Base-by-base conservation (phyloP, 1,140 invertebrate genomes). In the Drosophila pseudoananassae region DNA sequence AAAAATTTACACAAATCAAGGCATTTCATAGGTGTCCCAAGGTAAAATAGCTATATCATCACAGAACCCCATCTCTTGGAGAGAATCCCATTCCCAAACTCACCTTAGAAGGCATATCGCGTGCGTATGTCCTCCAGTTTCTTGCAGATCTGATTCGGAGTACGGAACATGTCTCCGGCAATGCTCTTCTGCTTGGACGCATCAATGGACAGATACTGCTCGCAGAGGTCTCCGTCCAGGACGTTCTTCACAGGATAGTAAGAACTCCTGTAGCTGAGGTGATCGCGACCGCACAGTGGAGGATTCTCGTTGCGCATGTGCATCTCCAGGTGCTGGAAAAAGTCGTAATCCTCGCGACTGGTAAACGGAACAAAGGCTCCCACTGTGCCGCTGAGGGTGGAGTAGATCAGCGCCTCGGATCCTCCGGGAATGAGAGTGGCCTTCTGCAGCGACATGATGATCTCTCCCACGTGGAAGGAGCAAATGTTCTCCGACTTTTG, bases 301-400 rank as follows among this genome's bases (percentile, higher is more conserved):
- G 98, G 94, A 92, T 99, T 97, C 92, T 99, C 98, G 50, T 97
- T 97, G 43, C 99, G 93, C 98, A 99, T 98, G 92, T 99, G 98
- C 99, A 99, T 99, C 92, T 99, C 99, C 53, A 99, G 92, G 93
- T 99, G 98, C 92, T 99, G 98, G 93, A 99, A 99, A 90, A 99
- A 99, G 90, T 99, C 98, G 79, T 98, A 98, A 92, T 99, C 98
- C 93, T 99, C 99, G 87, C 98, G 96, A 27, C 98, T 99, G 0
- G 98, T 98, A 81, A 99, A 99, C 0, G 99, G 98, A 9, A 99
- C 97, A 4, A 99, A 93, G 36, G 99, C 98, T 1, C 99, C 99
- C 1, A 99, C 96, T 5, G 97, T 95, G 9, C 99, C 99, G 70
- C 97, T 98, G 0, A 99, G 88, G 0, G 99, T 99, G 0, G 98